Evolutionary conservation across 2,113 vertebrate species (phyloP), one percentile per base, ranked within the genome.

Genomic region (Lepidothrix coronata): DNA sequence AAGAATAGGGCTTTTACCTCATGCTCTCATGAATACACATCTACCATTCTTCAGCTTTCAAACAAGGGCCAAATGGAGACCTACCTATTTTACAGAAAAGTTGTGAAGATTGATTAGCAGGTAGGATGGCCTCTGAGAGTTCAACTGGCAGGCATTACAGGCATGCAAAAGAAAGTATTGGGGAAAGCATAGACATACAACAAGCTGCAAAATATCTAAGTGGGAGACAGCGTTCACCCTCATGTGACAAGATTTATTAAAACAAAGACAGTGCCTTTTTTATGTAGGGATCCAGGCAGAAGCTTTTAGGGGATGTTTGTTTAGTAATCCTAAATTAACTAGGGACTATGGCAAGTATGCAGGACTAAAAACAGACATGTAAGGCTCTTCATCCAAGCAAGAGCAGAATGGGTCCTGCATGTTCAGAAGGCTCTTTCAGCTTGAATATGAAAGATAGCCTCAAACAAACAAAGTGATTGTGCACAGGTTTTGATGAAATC

Each of bases 391-490:
- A 76, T 65, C 39, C 7, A 35, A 51, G 62, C 25, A 90, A 72
- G 74, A 96, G 59, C 19, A 48, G 73, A 93, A 67, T 5, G 48
- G 17, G 17, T 88, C 85, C 25, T 89, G 77, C 68, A 9, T 12
- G 6, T 74, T 89, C 91, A 89, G 79, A 90, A 97, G 81, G 30
- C 46, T 94, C 65, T 80, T 90, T 93, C 65, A 73, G 85, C 73
- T 92, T 79, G 52, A 87, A 80, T 71, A 61, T 76, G 82, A 90
- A 77, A 94, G 95, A 96, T 52, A 79, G n/a, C 41, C 94, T 96
- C 93, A 96, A 95, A 96, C 86, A 95, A 97, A 94, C 9, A 3
- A 80, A 95, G 80, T 44, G 82, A 95, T 78, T 97, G 85, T 92
- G 82, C 39, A 8, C 75, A 70, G 59, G 58, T 93, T 97, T 88